Percentiles rank a stretch among this genome's conserved stretches.
Evolutionary conservation across 2,888 invertebrate genomes (phyloP).

Genomic region (Cancer borealis): DNA sequence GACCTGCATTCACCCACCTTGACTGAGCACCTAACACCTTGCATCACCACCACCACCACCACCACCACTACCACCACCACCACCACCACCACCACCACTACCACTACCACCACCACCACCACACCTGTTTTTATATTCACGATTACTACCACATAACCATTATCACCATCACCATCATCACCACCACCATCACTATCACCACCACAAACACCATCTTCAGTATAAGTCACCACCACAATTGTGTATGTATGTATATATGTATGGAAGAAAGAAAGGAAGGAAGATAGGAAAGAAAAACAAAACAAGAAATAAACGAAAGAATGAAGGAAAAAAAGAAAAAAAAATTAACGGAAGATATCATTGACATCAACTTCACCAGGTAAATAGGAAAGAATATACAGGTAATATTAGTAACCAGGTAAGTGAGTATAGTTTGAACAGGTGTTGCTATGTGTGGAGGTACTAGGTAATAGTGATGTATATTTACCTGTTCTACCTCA

Average conservation of each 20-base stretch:
- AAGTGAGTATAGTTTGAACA: no score
- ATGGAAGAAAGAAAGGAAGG: no score
- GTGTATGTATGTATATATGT: no score
- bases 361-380: background rate
- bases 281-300: no score
- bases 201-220: background rate
- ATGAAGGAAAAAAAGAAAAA: no score
- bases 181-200: background rate
- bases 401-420: no score
- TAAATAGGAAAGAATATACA: background rate
- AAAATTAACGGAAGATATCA: no score
- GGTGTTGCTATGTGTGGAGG: no score
- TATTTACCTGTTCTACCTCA: no score
- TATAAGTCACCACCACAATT: background rate
- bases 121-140: background rate
- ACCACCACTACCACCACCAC: slow-evolving; percentile 20
- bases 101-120: slow-evolving; percentile 31
- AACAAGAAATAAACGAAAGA: no score
- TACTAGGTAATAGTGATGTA: no score
- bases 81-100: background rate
- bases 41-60: background rate
- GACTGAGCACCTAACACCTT: background rate
- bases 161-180: background rate
- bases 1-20: background rate
- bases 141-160: background rate